Percentiles rank a stretch among this genome's conserved stretches.
Conservation (phyloP, 2,888 invertebrate species). For the Eledone cirrhosa region DNA sequence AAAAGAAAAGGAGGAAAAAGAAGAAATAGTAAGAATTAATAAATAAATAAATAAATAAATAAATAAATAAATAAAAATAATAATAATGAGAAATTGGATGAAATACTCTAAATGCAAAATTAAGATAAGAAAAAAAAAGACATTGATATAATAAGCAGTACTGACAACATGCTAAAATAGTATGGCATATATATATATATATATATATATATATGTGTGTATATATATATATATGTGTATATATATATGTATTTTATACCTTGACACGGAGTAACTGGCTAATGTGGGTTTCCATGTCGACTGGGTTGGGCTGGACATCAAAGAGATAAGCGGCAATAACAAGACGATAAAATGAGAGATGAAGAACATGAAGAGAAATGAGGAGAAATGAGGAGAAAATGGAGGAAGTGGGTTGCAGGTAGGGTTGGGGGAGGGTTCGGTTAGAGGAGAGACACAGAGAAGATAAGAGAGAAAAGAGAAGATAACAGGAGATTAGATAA, state of each 20-base stretch:
- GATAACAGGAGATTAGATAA: not conserved
- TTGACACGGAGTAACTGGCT: constrained; percentile 25
- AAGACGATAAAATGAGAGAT: not conserved
- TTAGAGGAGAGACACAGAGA: not conserved
- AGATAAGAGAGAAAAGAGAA: constrained; percentile 7
- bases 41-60: no score
- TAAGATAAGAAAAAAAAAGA: no score
- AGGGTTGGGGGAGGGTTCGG: constrained; percentile 16
- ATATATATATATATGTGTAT: not conserved
- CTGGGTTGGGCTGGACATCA: not conserved
- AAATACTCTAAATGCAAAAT: no score
- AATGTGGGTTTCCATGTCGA: constrained; percentile 23
- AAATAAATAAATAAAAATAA: no score
- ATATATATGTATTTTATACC: constrained; percentile 13
- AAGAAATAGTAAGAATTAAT: no score
- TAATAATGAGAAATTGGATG: no score
- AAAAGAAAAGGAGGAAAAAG: no score
- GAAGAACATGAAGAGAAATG: not conserved
- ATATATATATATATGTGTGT: not conserved
- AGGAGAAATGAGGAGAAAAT: not conserved
- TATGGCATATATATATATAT: not conserved
- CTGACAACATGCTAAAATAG: not conserved
- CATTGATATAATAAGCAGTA: no score
- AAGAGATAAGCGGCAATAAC: constrained; percentile 17
- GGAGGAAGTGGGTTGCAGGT: not conserved